A percentile compares a stretch with the other conserved stretches of the same genome.
These are phyloP conservation scores for Homalodisca vitripennis DNA, from an alignment of 1,140 invertebrate genomes.

Conservation along the genomic window DNA sequence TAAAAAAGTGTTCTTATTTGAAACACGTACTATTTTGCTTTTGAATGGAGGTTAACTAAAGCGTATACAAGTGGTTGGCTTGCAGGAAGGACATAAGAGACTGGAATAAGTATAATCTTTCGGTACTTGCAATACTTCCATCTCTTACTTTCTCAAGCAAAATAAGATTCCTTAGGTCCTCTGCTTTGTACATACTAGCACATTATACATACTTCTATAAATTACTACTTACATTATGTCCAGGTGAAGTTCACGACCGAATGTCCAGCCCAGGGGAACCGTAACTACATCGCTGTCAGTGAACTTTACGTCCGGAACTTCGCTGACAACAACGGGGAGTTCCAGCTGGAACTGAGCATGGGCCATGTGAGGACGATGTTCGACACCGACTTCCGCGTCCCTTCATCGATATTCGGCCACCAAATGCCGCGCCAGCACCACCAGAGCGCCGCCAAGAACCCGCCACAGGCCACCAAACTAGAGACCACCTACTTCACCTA, in stretches of 20 bases:
- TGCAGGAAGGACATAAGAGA: too few species aligned
- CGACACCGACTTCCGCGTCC: slow-evolving; percentile 66
- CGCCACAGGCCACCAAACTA: slow-evolving; percentile 49
- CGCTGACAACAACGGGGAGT: slow-evolving; percentile 80
- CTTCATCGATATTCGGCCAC: slow-evolving; percentile 47
- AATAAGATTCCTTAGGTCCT: too few species aligned
- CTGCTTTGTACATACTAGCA: not conserved
- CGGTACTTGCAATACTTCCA: too few species aligned
- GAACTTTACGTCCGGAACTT: slow-evolving; percentile 76
- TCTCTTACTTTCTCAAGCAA: too few species aligned
- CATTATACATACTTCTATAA: not conserved
- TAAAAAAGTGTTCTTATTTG: too few species aligned
- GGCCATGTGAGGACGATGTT: slow-evolving; percentile 74
- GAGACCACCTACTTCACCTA: slow-evolving; percentile 73
- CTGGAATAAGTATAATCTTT: too few species aligned
- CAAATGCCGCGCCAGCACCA: slow-evolving; percentile 32
- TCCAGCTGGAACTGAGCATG: slow-evolving; percentile 78
- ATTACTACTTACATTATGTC: slow-evolving; percentile 27
- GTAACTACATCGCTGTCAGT: slow-evolving; percentile 74
- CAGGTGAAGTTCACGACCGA: slow-evolving; percentile 73
- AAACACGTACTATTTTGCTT: too few species aligned
- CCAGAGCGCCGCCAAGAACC: slow-evolving; percentile 30
- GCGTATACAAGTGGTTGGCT: too few species aligned
- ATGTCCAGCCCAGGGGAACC: slow-evolving; percentile 72
- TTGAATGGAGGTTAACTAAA: too few species aligned